phyloP scores from a whole-genome alignment of 2,888 invertebrate species.

The Patella caerulea region DNA sequence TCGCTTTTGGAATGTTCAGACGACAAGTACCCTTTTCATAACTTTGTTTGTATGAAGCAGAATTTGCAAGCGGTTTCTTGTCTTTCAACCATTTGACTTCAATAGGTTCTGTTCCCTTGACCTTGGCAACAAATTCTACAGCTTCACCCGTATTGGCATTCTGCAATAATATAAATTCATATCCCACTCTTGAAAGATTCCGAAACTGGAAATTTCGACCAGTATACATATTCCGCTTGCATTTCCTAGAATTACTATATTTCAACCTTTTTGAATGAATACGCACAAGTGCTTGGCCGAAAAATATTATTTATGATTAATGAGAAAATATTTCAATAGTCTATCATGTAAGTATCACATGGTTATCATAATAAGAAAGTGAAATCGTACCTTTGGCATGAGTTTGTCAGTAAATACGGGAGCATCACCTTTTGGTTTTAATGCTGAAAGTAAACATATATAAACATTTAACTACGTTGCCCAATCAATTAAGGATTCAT shows the following conservation, averaged over 20 bases:
- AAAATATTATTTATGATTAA: too few species aligned
- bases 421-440: constrained; percentile 55
- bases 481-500: too few species aligned
- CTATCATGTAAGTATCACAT: too few species aligned
- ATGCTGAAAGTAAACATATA: constrained; percentile 42
- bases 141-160: constrained; percentile 61
- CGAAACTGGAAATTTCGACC: too few species aligned
- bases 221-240: too few species aligned
- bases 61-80: constrained; percentile 82
- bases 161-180: constrained; percentile 37
- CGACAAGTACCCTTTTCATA: constrained; percentile 71
- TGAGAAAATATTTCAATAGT: too few species aligned
- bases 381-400: constrained; percentile 49
- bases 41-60: constrained; percentile 83
- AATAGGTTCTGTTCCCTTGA: constrained; percentile 66
- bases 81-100: constrained; percentile 69
- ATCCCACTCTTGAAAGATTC: too few species aligned
- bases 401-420: constrained; percentile 61
- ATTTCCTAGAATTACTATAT: too few species aligned
- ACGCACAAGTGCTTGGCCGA: too few species aligned
- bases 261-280: too few species aligned
- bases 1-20: constrained; percentile 83
- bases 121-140: constrained; percentile 63
- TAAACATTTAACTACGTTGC: too few species aligned
- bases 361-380: too few species aligned